Conservation (phyloP, 1,140 invertebrate species). For the Chymomyza costata region DNA sequence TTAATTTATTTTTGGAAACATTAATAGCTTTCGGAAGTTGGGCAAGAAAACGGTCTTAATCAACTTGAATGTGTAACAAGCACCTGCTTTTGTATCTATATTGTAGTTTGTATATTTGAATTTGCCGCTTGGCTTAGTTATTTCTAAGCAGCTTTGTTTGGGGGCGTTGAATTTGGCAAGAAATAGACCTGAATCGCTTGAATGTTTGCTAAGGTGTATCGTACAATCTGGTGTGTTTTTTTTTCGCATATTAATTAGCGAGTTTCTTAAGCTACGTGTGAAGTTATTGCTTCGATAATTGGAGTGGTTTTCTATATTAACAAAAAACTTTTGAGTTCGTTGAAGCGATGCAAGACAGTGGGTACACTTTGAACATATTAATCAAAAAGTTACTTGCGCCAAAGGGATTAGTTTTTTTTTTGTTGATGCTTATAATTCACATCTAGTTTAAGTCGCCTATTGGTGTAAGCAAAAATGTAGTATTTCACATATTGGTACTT, state of each 20-base stretch:
- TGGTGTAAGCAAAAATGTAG: no score
- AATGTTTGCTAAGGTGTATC: slow-evolving; percentile 1
- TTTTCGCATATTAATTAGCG: slow-evolving; percentile 29
- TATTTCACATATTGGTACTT: no score
- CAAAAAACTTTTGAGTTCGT: no score
- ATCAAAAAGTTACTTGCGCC: no score
- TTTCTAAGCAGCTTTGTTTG: slow-evolving; percentile 37
- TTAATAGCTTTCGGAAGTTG: slow-evolving; percentile 59
- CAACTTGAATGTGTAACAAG: slow-evolving; percentile 8
- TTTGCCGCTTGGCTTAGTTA: slow-evolving; percentile 29
- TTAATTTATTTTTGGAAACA: slow-evolving; percentile 7
- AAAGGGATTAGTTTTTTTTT: no score
- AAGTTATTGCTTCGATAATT: slow-evolving; percentile 34
- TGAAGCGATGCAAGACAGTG: no score
- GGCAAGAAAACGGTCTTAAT: slow-evolving; percentile 34
- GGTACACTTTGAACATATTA: no score
- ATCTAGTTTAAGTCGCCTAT: no score
- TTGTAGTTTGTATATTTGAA: background rate
- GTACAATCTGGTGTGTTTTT: background rate
- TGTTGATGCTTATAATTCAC: no score
- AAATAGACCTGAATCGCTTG: background rate
- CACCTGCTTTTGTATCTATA: slow-evolving; percentile 9
- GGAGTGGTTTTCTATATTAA: no score
- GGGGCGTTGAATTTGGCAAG: slow-evolving; percentile 25
- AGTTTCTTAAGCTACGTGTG: slow-evolving; percentile 14